Base-by-base conservation (phyloP, 2,888 invertebrate genomes). In the Mythimna vitellina region DNA sequence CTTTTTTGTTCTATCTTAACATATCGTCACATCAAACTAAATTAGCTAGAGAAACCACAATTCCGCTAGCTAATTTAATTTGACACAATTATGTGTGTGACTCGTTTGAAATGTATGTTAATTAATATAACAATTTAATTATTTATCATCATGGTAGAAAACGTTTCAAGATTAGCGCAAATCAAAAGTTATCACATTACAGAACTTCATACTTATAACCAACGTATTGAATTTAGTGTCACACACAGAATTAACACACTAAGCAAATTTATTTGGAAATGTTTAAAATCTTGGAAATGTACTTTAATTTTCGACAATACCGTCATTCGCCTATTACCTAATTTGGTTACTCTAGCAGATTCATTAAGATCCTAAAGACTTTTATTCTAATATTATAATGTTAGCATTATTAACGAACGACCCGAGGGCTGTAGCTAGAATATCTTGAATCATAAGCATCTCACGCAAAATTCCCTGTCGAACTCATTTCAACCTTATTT, bases 291-390 rank as follows among this genome's bases (percentile, higher is more conserved):
- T 70, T 54, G 49, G 17, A 54, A 77, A 79, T 46, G 42, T 46
- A 56, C n/a, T 66, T 73, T n/a, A 56, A 9, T 53, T 70, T 72
- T 75, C 29, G 35, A 70, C 63, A 54, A 63, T 32, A 64, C 53
- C 35, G 12, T 70, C 62, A n/a, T 53, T 42, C 25, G 58, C 51
- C 25, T 60, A 65, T 42, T 65, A 62, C 58, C 65, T 62, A 62
- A 65, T 80, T 75, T 75, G 81, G 78, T 80, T 62, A 78, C n/a
- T 69, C 76, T 78, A 78, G 76, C 76, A 69, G 62, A 58, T 78
- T 70, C n/a, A 65, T 53, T 69, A 69, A 49, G 22, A 69, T 69
- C 38, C 35, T 75, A 62, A 49, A 57, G 17, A 65, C 9, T 29
- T 65, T 22, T 42, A 72, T 56, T 32, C 32, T 71, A 78, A 49